phyloP scores from a whole-genome alignment of 2,888 invertebrate species.

The Thereva unica region DNA sequence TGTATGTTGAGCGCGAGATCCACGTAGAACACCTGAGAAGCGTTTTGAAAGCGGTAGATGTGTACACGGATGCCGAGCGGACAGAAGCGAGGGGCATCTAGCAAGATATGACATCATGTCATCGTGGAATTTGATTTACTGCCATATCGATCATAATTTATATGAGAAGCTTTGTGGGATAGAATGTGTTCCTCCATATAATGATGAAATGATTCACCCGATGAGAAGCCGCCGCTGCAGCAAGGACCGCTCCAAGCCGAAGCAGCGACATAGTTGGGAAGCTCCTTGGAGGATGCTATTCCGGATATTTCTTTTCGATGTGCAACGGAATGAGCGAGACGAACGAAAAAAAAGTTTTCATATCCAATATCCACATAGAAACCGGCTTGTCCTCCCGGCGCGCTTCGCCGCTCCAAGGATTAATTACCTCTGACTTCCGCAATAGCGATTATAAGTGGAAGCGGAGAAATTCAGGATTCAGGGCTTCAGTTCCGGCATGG shows the following conservation, averaged over 20 bases:
- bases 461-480: conserved; percentile 1
- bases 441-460: not conserved
- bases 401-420: not conserved
- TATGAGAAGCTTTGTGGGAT: conserved; percentile 41
- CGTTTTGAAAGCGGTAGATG: not conserved
- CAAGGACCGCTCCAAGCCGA: not conserved
- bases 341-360: too few species aligned
- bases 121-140: conserved; percentile 47
- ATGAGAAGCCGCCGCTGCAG: not conserved
- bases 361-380: too few species aligned
- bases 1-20: not conserved
- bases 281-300: too few species aligned
- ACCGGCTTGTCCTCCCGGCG: too few species aligned
- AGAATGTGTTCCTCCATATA: conserved; percentile 20
- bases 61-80: not conserved
- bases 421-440: conserved; percentile 16
- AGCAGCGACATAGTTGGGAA: too few species aligned
- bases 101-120: conserved; percentile 46
- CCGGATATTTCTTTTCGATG: too few species aligned
- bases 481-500: not conserved
- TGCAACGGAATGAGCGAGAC: too few species aligned
- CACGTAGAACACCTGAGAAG: not conserved
- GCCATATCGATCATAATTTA: conserved; percentile 45
- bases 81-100: conserved; percentile 5
- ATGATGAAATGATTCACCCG: not conserved